These are phyloP conservation scores for Urechis unicinctus DNA, from an alignment of 2,888 invertebrate species.

Conservation along the genomic window DNA sequence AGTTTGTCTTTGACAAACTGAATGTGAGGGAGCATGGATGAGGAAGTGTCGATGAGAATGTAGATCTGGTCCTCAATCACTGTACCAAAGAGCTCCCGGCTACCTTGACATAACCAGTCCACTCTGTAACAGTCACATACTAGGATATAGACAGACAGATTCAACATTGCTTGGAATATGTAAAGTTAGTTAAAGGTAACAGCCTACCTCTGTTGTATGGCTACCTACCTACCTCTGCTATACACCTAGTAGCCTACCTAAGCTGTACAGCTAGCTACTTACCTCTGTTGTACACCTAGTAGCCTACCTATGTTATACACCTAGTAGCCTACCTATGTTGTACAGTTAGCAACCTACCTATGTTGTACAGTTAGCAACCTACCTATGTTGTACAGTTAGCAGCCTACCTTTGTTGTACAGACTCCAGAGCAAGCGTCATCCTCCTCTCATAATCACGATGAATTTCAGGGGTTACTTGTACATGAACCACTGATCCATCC, in stretches of 20 bases:
- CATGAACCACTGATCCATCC: conserved; percentile 47
- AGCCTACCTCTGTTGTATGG: too few species aligned
- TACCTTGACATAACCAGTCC: conserved; percentile 49
- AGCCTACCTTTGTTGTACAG: conserved; percentile 37
- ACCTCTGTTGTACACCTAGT: too few species aligned
- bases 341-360: too few species aligned
- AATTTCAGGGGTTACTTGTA: conserved; percentile 48
- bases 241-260: too few species aligned
- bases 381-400: neutral
- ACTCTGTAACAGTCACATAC: conserved; percentile 26
- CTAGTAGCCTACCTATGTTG: too few species aligned
- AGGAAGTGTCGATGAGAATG: conserved; percentile 48
- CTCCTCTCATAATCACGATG: conserved; percentile 42
- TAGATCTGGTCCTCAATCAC: conserved; percentile 49
- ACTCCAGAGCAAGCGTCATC: conserved; percentile 35
- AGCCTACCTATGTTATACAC: too few species aligned
- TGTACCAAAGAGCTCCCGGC: conserved; percentile 49
- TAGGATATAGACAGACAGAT: neutral
- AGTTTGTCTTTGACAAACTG: conserved; percentile 49
- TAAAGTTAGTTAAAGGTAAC: too few species aligned
- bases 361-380: too few species aligned
- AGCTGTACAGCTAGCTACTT: too few species aligned
- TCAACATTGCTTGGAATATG: too few species aligned
- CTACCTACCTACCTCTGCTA: too few species aligned
- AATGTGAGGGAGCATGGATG: conserved; percentile 47